Percentiles rank a stretch among this genome's conserved stretches.
Evolutionary conservation across 2,113 vertebrate species (phyloP).

Genomic region (Coturnix japonica): DNA sequence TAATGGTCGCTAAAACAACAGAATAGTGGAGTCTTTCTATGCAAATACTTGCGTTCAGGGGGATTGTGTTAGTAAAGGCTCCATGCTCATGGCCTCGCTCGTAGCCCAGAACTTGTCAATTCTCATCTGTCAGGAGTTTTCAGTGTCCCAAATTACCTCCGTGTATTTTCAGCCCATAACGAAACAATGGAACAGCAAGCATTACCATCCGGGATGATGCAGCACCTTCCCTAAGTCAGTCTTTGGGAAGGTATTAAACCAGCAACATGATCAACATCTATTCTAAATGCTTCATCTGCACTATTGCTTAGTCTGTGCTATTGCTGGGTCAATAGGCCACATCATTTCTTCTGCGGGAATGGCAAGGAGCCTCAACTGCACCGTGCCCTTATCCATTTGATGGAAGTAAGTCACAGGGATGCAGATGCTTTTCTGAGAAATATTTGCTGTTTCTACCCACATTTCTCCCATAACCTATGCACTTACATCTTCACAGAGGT

Average conservation of each 20-base stretch:
- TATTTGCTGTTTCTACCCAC: slow-evolving; percentile 44
- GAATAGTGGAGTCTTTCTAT: neutral
- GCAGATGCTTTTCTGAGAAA: slow-evolving; percentile 11
- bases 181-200: neutral
- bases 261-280: neutral
- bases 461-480: slow-evolving; percentile 14
- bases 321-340: neutral
- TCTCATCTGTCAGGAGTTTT: slow-evolving; percentile 13
- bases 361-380: neutral
- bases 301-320: neutral
- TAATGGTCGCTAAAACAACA: neutral
- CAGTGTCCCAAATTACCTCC: neutral
- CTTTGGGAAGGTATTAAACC: neutral
- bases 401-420: slow-evolving; percentile 13
- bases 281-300: neutral
- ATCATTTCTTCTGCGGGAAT: slow-evolving; percentile 5
- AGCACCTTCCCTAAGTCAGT: neutral
- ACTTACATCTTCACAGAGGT: slow-evolving; percentile 38
- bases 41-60: slow-evolving; percentile 22
- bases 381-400: slow-evolving; percentile 10
- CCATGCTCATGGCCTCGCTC: neutral
- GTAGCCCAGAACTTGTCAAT: neutral
- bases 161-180: neutral
- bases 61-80: neutral
- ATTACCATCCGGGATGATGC: neutral